Evolutionary conservation across 2,888 invertebrate species (phyloP).

Genomic region (Antheraea yamamai): DNA sequence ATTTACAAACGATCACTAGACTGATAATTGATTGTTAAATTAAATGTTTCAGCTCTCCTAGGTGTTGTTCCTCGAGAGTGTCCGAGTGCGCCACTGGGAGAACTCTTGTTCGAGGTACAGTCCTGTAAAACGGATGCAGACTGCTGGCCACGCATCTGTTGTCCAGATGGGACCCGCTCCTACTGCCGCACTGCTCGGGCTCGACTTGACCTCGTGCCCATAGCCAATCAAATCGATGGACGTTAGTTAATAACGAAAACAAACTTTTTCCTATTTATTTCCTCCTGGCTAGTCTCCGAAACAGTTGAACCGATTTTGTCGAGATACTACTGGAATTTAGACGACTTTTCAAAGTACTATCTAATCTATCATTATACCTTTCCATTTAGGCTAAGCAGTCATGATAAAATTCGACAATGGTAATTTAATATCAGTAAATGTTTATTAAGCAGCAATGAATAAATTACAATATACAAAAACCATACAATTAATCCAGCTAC

Average conservation of each 20-base stretch:
- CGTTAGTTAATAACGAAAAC: slow-evolving; percentile 68
- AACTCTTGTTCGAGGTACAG: slow-evolving; percentile 86
- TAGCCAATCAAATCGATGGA: slow-evolving; percentile 83
- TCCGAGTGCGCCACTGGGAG: slow-evolving; percentile 85
- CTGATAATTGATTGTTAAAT: not conserved
- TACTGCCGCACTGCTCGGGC: slow-evolving; percentile 88
- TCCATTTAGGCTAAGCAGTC: no score
- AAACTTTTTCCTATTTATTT: not conserved
- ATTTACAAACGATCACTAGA: not conserved
- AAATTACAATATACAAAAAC: no score
- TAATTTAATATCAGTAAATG: no score
- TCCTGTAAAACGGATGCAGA: slow-evolving; percentile 86
- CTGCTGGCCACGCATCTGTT: slow-evolving; percentile 89
- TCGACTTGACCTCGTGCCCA: slow-evolving; percentile 84
- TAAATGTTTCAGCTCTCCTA: slow-evolving; percentile 80
- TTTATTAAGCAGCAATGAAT: no score
- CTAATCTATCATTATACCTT: no score
- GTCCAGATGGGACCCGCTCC: slow-evolving; percentile 85
- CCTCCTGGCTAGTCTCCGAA: no score
- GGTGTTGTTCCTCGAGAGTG: slow-evolving; percentile 88
- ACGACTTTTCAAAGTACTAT: no score
- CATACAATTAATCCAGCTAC: no score
- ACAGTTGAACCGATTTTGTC: no score
- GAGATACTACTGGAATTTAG: no score
- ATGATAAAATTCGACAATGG: no score